Conservation (phyloP, 2,113 vertebrate genomes). For the Paradisaea rubra region DNA sequence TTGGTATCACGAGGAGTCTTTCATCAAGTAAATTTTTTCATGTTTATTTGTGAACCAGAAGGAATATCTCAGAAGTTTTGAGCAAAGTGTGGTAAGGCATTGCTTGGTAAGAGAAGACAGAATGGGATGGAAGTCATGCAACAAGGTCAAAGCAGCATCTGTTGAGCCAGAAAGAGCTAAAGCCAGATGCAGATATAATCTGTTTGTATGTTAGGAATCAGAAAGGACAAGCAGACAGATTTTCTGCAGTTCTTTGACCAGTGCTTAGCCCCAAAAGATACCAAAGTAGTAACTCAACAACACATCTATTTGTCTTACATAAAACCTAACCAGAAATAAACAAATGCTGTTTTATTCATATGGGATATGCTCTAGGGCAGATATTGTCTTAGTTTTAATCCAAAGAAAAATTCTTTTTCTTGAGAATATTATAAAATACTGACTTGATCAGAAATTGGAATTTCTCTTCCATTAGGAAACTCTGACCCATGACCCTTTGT, state of each 20-base stretch:
- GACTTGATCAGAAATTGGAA: background rate
- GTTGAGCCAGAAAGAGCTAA: background rate
- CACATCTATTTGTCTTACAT: background rate
- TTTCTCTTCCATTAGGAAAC: background rate
- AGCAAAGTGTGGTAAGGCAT: background rate
- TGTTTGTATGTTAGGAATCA: background rate
- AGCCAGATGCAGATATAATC: background rate
- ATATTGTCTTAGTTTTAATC: background rate
- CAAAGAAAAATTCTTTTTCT: background rate
- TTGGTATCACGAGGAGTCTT: background rate
- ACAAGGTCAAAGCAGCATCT: background rate
- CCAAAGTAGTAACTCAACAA: background rate
- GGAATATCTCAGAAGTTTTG: background rate
- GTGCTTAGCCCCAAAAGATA: background rate
- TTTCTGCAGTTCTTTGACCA: background rate
- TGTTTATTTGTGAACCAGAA: background rate
- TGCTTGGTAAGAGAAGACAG: background rate
- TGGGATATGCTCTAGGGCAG: background rate
- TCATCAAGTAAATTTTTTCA: background rate
- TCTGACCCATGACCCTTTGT: background rate
- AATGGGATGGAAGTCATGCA: background rate
- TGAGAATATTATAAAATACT: background rate
- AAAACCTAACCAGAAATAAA: background rate
- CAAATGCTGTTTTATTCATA: background rate
- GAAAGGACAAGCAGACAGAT: background rate